phyloP scores from a whole-genome alignment of 2,797 vertebrate species.

The Cercopithecus hamlyni region DNA sequence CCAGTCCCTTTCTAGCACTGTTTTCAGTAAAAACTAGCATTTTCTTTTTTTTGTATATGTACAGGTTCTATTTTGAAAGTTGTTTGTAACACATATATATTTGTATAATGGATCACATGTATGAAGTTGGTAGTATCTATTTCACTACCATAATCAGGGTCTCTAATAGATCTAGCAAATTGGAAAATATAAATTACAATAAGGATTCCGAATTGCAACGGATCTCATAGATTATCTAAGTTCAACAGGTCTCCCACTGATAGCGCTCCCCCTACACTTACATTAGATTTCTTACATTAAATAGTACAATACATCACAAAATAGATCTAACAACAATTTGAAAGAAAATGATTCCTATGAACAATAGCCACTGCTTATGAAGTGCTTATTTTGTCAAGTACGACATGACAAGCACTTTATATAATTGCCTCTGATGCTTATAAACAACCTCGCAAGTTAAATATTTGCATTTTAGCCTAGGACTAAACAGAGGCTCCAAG shows the following conservation, averaged over 20 bases:
- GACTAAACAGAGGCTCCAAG: neutral
- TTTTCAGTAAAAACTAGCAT: neutral
- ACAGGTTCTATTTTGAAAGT: neutral
- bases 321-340: neutral
- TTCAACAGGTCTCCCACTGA: neutral
- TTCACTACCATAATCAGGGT: neutral
- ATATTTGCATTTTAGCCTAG: neutral
- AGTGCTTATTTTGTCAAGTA: neutral
- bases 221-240: neutral
- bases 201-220: neutral
- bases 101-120: neutral
- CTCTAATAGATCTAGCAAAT: neutral
- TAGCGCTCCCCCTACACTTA: neutral
- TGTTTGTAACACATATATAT: neutral
- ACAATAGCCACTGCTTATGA: neutral
- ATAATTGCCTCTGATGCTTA: conserved; percentile 14
- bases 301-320: neutral
- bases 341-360: conserved; percentile 32
- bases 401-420: neutral
- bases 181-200: conserved; percentile 10
- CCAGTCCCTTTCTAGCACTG: neutral
- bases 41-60: neutral
- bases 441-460: neutral
- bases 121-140: neutral
- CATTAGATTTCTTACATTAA: conserved; percentile 18